phyloP scores from a whole-genome alignment of 2,888 invertebrate genomes.

The Mactromeris polynyma region DNA sequence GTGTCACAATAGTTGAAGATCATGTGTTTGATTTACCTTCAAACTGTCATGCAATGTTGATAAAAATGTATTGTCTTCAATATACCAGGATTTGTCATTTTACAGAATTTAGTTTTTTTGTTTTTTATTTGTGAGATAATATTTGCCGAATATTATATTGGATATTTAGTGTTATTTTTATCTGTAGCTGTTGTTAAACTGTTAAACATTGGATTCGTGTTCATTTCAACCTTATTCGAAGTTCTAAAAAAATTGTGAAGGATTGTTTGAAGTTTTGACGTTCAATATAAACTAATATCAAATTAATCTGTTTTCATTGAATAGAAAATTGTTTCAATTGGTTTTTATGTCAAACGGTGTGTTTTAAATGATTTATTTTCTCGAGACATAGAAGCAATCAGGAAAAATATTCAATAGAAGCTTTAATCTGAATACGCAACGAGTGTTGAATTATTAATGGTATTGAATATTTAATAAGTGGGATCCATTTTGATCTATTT shows the following conservation, averaged over 20 bases:
- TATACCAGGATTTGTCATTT: not conserved
- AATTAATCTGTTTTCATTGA: not conserved
- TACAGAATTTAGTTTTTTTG: not conserved
- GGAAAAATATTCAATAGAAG: conserved; percentile 12
- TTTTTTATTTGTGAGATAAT: not conserved
- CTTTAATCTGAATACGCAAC: not conserved
- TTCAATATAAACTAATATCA: not conserved
- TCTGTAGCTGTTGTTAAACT: not conserved
- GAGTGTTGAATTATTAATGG: conserved; percentile 15
- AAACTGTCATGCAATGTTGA: not conserved
- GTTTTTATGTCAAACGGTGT: not conserved
- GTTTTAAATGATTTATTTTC: conserved; percentile 3
- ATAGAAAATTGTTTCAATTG: not conserved
- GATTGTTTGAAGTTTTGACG: not conserved
- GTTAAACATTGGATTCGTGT: not conserved
- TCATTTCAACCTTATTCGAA: not conserved
- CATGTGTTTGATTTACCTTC: not conserved
- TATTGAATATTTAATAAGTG: conserved; percentile 20
- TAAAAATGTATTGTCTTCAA: conserved; percentile 5
- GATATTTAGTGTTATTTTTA: not conserved
- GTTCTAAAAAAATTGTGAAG: not conserved
- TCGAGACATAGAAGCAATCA: not conserved
- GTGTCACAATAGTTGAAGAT: not conserved
- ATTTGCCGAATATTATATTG: not conserved
- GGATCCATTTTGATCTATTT: conserved; percentile 13